phyloP scores from a whole-genome alignment of 2,113 vertebrate species.

The Oryzias melastigma region DNA sequence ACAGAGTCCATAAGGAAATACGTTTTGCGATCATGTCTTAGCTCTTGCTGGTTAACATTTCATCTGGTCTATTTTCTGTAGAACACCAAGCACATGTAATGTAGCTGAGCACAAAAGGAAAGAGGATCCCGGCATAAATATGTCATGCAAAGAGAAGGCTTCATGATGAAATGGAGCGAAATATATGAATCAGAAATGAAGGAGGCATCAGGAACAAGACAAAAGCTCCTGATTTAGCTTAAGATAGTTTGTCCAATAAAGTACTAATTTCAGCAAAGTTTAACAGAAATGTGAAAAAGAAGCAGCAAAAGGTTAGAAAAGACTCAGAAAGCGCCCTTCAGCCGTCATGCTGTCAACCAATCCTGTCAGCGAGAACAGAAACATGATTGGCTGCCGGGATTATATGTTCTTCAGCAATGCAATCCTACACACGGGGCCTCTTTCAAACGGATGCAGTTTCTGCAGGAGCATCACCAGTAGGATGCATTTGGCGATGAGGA shows the following conservation, averaged over 20 bases:
- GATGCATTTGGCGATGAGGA: slow-evolving; percentile 32
- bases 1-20: slow-evolving; percentile 34
- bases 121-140: not conserved
- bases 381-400: slow-evolving; percentile 28
- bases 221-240: slow-evolving; percentile 1
- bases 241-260: too few relatives aligned
- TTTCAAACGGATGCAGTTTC: slow-evolving; percentile 1
- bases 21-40: slow-evolving; percentile 13
- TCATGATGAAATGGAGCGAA: slow-evolving; percentile 13
- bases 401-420: not conserved
- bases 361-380: slow-evolving; percentile 17
- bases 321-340: slow-evolving; percentile 39
- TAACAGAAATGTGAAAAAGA: slow-evolving; percentile 36
- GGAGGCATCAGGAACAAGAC: slow-evolving; percentile 16
- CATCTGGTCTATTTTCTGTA: slow-evolving; percentile 9
- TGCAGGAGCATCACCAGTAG: slow-evolving; percentile 9
- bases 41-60: slow-evolving; percentile 23
- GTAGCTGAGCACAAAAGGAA: not conserved
- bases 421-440: not conserved
- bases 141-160: slow-evolving; percentile 47
- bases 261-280: slow-evolving; percentile 2
- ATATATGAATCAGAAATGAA: slow-evolving; percentile 16
- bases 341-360: slow-evolving; percentile 51
- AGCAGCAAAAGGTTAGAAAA: slow-evolving; percentile 22
- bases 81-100: slow-evolving; percentile 14